Evolutionary conservation across 2,797 vertebrate genomes (phyloP), one percentile per base, ranked within the genome.

Genomic region (Aselliscus stoliczkanus): DNA sequence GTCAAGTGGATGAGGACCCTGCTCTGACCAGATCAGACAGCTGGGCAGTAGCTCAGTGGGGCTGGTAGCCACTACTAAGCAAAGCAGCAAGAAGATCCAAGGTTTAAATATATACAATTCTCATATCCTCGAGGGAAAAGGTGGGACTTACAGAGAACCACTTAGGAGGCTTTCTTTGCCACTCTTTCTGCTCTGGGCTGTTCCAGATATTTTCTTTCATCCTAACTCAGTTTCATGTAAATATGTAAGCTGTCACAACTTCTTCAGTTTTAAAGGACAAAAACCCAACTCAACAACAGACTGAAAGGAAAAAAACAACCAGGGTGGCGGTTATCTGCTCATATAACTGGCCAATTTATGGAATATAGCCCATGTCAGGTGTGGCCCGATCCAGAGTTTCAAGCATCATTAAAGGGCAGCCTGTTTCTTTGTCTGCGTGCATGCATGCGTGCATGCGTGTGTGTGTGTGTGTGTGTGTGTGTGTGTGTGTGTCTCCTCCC

Each of bases 221-320:
- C 56, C 58, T 77, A 79, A 83, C 42, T 93, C 80, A 93, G 37
- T 37, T 88, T 93, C 54, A n/a, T 60, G 50, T 62, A 95, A 75
- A 79, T 60, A 87, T n/a, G 50, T 52, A 67, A 34, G 37, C 60
- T 91, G 42, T n/a, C 11, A 56, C 52, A 27, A 73, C 58, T 50
- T 67, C 56, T 64, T 88, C 34, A 64, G 56, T n/a, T 82, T 44
- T 56, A 86, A 92, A 93, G 64, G 34, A 77, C 72, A 92, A 42
- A 95, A 91, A 44, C 31, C 15, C 77, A 80, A 82, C 27, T 83
- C 27, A 83, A 80, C 79, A 76, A 93, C 4, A 29, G 64, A 58
- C 42, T 4, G 70, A 70, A 62, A 29, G 84, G 29, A 62, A 60
- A 13, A 90, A 58, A 25, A 23, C 50, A 54, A 54, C 1, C 13